These are phyloP conservation scores for Abrostola triplasia DNA, from an alignment of 2,888 invertebrate genomes.

Conservation along the genomic window DNA sequence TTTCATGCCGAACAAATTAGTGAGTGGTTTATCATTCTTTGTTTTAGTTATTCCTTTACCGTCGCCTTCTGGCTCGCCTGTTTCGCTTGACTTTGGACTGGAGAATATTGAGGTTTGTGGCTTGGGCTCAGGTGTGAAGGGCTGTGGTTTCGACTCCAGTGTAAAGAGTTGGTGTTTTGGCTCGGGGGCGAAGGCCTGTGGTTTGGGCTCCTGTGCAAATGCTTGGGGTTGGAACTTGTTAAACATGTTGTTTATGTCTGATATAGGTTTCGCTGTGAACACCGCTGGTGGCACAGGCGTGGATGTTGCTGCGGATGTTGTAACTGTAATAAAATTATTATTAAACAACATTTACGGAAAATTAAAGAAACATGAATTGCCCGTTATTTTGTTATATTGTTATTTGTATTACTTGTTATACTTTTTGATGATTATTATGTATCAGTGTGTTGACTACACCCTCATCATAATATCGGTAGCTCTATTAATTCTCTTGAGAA, in stretches of 20 bases:
- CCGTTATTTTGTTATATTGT: no score
- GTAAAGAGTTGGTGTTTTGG: conserved; percentile 14
- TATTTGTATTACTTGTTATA: no score
- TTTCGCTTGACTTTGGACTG: conserved; percentile 72
- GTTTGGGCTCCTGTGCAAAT: conserved; percentile 57
- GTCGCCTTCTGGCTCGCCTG: conserved; percentile 72
- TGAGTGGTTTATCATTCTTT: conserved; percentile 69
- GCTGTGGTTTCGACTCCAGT: conserved; percentile 8
- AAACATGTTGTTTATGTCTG: conserved; percentile 72
- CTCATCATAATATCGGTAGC: no score
- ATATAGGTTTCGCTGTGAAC: conserved; percentile 74
- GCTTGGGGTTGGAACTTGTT: conserved; percentile 68
- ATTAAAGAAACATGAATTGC: no score
- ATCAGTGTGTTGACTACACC: no score
- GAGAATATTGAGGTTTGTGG: conserved; percentile 29
- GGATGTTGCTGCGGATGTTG: conserved; percentile 56
- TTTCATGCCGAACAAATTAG: conserved; percentile 72
- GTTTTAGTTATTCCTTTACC: conserved; percentile 55
- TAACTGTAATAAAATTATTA: conserved; percentile 45
- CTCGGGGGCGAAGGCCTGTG: conserved; percentile 38
- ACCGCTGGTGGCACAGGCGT: conserved; percentile 58
- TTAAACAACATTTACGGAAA: no score
- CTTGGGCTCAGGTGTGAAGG: conserved; percentile 24
- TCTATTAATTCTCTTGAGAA: neutral
- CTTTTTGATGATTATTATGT: no score